phyloP scores from a whole-genome alignment of 2,797 vertebrate species.

The Lagocephalus sceleratus region DNA sequence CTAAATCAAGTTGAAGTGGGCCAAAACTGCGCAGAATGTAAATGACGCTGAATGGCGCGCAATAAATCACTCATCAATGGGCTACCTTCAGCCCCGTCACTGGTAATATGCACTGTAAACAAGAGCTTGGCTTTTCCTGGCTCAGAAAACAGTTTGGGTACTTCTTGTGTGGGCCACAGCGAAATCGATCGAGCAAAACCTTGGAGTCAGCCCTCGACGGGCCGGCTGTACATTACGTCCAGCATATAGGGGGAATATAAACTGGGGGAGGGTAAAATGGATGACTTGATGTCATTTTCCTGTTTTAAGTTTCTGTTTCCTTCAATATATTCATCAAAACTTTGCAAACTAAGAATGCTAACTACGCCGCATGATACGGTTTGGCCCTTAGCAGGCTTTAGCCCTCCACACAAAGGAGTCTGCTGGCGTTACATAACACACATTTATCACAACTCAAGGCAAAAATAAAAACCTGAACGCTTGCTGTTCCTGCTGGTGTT shows the following conservation, averaged over 20 bases:
- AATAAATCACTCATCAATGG: constrained; percentile 51
- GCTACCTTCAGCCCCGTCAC: constrained; percentile 44
- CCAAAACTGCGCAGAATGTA: constrained; percentile 37
- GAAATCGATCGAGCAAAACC: constrained; percentile 33
- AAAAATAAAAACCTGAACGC: too few species aligned
- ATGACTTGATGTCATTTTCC: background rate
- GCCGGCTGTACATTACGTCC: constrained; percentile 12
- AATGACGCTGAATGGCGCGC: constrained; percentile 49
- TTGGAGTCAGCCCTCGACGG: constrained; percentile 9
- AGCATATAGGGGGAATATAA: constrained; percentile 4
- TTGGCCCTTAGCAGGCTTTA: too few species aligned
- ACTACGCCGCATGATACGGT: too few species aligned
- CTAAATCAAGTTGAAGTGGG: constrained; percentile 48
- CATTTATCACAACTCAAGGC: too few species aligned
- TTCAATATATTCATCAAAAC: background rate
- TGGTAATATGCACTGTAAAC: constrained; percentile 13
- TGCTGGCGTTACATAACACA: too few species aligned
- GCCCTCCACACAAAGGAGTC: too few species aligned
- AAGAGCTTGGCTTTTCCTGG: constrained; percentile 31
- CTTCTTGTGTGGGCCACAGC: constrained; percentile 31
- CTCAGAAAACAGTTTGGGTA: background rate
- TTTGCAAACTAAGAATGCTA: too few species aligned
- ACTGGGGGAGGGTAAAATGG: constrained; percentile 4
- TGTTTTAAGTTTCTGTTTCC: background rate
- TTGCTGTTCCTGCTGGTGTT: too few species aligned